Evolutionary conservation across 2,113 vertebrate species (phyloP), one percentile per base, ranked within the genome.

Genomic region (Cyanoramphus novaezelandiae): DNA sequence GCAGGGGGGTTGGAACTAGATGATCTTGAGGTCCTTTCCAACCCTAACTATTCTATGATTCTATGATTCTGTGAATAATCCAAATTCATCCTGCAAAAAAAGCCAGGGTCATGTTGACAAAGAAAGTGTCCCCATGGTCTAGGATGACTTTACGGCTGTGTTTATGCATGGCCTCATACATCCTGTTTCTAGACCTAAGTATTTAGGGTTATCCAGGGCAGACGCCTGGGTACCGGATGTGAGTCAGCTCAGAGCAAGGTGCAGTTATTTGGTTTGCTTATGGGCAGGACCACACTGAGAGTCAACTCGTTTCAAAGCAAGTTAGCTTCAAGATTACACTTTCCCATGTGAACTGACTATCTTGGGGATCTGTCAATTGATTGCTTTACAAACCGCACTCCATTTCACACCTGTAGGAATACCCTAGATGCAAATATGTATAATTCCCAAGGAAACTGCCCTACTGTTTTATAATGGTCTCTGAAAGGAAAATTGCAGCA

Each of bases 171-270:
- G 13, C 7, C 35, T 17, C 5, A 44, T 18, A 20, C 31, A 17
- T n/a, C 24, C 16, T 77, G 6, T 41, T 27, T 70, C 20, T 64
- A 43, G n/a, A 76, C 8, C 14, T 17, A 35, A 7, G 23, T 5
- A 20, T 46, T 31, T 62, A 39, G 11, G 10, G 7, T 2, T 55
- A 39, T 33, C 35, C 44, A 52, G 44, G 19, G 29, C 29, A 64
- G 50, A 77, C 2, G 43, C 5, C 6, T 20, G 3, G 0, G 12
- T 12, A 33, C 10, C 17, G 60, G 19, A 33, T 18, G 19, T 9
- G 27, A 63, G 9, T 31, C 37, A 71, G 6, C 25, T 67, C 0
- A 0, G 25, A 23, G 6, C 18, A 53, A 71, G 37, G 20, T 0
- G 6, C 28, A 28, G 13, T n/a, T 82, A 29, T 27, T 37, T 37